A percentile compares a stretch with the other conserved stretches of the same genome.
phyloP scores from a whole-genome alignment of 2,113 vertebrate species.

The Tympanuchus pallidicinctus region DNA sequence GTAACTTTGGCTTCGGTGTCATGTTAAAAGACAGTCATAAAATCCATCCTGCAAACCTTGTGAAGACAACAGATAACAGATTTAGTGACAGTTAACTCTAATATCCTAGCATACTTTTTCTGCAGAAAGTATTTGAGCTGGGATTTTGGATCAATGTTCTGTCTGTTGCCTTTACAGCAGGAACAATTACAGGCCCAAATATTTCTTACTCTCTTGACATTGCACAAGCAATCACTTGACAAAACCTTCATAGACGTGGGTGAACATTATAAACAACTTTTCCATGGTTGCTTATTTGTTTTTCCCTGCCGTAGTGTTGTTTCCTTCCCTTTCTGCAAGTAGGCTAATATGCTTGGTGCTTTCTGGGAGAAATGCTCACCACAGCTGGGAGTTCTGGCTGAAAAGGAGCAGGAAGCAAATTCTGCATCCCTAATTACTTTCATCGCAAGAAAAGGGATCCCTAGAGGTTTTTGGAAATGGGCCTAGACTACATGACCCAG shows the following conservation, averaged over 20 bases:
- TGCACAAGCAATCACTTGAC: neutral
- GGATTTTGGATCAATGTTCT: neutral
- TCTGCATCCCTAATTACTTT: slow-evolving; percentile 11
- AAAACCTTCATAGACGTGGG: neutral
- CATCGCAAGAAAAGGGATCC: neutral
- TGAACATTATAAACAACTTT: neutral
- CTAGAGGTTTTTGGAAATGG: neutral
- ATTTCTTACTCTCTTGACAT: neutral
- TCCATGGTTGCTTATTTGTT: neutral
- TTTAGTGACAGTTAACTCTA: neutral
- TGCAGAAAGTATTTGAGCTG: neutral
- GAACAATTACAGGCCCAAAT: neutral
- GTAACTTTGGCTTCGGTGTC: neutral
- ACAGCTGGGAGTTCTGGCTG: slow-evolving; percentile 12
- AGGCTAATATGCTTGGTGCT: neutral
- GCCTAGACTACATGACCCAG: neutral
- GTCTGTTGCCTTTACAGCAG: neutral
- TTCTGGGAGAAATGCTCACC: neutral
- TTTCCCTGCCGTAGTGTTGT: neutral
- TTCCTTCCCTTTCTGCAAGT: neutral
- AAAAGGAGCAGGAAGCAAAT: slow-evolving; percentile 29
- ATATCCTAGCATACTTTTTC: neutral
- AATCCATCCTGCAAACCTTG: neutral
- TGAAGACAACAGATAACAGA: neutral
- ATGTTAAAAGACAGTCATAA: neutral